Evolutionary conservation across 2,888 invertebrate species (phyloP).

Genomic region (Pomacea canaliculata): DNA sequence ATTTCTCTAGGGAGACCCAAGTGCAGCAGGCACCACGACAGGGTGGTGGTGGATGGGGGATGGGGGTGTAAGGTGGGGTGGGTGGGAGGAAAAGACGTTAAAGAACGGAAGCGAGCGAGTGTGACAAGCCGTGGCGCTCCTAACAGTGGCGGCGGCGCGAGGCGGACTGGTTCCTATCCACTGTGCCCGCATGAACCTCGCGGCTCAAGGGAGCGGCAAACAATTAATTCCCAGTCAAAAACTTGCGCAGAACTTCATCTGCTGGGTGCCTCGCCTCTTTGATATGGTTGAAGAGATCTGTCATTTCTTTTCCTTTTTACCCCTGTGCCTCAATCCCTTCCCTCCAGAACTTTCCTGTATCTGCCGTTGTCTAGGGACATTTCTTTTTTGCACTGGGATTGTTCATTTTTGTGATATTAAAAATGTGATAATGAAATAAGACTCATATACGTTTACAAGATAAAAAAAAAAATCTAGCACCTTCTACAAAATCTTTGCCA

Average conservation of each 20-base stretch:
- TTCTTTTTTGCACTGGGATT: no score
- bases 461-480: no score
- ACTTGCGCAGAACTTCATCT: slow-evolving; percentile 21
- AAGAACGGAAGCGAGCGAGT: neutral
- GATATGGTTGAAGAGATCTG: no score
- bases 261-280: neutral
- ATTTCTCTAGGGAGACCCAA: slow-evolving; percentile 18
- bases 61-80: neutral
- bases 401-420: no score
- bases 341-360: no score
- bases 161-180: no score
- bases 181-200: slow-evolving; percentile 9
- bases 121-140: neutral
- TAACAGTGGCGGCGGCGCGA: neutral
- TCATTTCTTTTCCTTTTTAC: no score
- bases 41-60: neutral
- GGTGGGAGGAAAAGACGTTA: neutral
- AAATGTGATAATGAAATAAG: no score
- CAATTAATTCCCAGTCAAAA: slow-evolving; percentile 24
- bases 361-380: no score
- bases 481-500: no score
- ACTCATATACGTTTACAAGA: no score
- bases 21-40: neutral
- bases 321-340: no score
- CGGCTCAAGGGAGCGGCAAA: slow-evolving; percentile 24